Base-by-base conservation (phyloP, 2,888 invertebrate species). In the Thereva unica region DNA sequence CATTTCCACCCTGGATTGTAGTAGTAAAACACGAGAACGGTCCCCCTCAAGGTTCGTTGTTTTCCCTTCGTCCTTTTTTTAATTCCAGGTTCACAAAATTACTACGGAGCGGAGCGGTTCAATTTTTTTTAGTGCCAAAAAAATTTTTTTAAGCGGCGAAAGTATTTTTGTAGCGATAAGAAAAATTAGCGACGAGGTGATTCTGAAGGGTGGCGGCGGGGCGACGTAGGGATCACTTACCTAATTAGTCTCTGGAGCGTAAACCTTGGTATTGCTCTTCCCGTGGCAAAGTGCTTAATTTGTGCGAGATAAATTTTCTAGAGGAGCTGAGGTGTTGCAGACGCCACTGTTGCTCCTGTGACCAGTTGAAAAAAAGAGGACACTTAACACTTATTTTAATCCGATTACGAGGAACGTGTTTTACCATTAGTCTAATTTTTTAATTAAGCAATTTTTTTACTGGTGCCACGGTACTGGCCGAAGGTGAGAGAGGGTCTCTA, bases 171-270 rank as follows among this genome's bases (percentile, higher is more conserved):
- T 8, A 35, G 61, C 61, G 61, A 61, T 61, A 61, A 61, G 61
- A 61, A 61, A 61, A 50, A 61, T 61, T 61, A 61, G 61, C 49
- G 50, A 34, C 10, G 50, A 61, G 61, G 40, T 50, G 50, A 49
- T 38, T 50, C 7, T 6, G 9, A 50, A 0, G 50, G 50, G 50
- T 35, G 2, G 23, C 1, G 2, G 23, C 1, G 23, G 2, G 1
- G 23, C 1, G 23, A 23, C 2, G 23, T 34, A 50, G 61, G 61
- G 40, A 61, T 61, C 50, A 61, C 61, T 61, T 61, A 61, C 61
- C 61, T 61, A 61, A 61, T 61, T 61, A 61, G 61, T 61, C 61
- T 61, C 61, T 61, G 61, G 61, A 61, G 61, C 61, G 50, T 61
- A 61, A 61, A 61, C 61, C 50, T 61, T 61, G 50, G 61, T 61